Evolutionary conservation across 2,113 vertebrate genomes (phyloP).

Genomic region (Indri indri): DNA sequence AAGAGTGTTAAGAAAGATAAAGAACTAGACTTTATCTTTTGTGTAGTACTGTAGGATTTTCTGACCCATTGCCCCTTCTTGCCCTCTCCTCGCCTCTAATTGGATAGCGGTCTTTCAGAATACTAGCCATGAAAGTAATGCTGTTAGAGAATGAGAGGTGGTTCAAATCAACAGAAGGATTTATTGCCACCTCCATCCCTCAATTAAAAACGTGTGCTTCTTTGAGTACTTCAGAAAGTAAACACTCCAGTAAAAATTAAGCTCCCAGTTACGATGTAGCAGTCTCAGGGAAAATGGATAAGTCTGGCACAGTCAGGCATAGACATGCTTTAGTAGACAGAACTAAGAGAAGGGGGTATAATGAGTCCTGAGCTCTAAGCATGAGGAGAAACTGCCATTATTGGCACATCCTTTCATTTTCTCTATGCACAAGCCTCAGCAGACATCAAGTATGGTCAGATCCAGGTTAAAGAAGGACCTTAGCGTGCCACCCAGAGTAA

Average conservation of each 20-base stretch:
- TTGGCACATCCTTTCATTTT: not conserved
- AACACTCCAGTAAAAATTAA: not conserved
- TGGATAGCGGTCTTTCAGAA: not conserved
- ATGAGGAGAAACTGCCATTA: not conserved
- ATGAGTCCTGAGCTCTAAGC: not conserved
- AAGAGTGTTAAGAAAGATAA: not conserved
- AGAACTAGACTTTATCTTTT: not conserved
- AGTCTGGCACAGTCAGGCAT: not conserved
- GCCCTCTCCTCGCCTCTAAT: not conserved
- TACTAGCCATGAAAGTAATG: not conserved
- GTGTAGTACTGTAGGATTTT: not conserved
- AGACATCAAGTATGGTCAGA: not conserved
- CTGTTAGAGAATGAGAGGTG: not conserved
- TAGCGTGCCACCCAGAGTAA: not conserved
- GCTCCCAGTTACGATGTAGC: not conserved
- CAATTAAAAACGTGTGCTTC: not conserved
- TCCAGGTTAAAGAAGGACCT: not conserved
- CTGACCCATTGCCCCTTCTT: not conserved
- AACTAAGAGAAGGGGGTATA: not conserved
- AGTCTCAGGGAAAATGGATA: not conserved
- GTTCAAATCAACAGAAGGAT: not conserved
- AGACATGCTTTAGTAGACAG: not conserved
- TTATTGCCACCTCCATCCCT: not conserved
- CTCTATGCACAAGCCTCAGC: not conserved
- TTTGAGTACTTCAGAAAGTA: not conserved